Evolutionary conservation across 2,797 vertebrate genomes (phyloP).

Genomic region (Urocyon cinereoargenteus): DNA sequence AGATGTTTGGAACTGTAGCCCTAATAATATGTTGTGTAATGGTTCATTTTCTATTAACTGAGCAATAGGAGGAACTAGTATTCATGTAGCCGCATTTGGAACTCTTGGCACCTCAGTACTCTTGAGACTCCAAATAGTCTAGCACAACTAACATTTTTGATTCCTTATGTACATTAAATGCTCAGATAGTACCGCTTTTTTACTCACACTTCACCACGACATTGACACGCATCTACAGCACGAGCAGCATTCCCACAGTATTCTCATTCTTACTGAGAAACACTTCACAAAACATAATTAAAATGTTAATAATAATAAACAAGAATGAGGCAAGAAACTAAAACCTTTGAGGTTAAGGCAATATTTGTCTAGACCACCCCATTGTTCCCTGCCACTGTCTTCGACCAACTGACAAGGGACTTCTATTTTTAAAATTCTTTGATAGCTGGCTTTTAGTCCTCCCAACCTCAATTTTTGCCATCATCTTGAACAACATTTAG

Average conservation of each 20-base stretch:
- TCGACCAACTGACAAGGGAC: background rate
- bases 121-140: background rate
- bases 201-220: background rate
- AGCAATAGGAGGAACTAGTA: background rate
- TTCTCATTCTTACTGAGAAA: background rate
- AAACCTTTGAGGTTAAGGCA: background rate
- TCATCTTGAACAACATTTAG: background rate
- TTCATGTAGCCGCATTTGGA: background rate
- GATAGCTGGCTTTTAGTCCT: background rate
- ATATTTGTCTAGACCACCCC: background rate
- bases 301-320: background rate
- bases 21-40: background rate
- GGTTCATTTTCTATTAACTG: background rate
- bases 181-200: background rate
- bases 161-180: background rate
- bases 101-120: background rate
- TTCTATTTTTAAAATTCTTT: background rate
- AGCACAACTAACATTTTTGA: background rate
- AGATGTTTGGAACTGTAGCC: background rate
- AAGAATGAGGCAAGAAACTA: background rate
- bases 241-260: background rate
- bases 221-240: too few relatives aligned
- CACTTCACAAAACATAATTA: background rate
- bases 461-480: background rate
- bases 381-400: background rate